phyloP scores from a whole-genome alignment of 2,888 invertebrate genomes.

The Nomada flava region DNA sequence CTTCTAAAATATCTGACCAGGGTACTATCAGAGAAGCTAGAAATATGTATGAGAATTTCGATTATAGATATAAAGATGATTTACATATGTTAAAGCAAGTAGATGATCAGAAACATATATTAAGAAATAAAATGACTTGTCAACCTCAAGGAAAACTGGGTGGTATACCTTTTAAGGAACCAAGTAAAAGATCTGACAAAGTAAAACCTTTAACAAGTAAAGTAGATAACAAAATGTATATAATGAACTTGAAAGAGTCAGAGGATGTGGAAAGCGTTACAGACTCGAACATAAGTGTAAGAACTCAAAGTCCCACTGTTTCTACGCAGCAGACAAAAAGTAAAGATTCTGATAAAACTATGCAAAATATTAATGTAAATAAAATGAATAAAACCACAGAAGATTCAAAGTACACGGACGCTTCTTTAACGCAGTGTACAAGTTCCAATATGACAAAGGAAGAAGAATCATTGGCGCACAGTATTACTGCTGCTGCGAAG shows the following conservation, averaged over 20 bases:
- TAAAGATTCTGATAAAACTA: slow-evolving; percentile 67
- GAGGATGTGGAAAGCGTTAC: slow-evolving; percentile 74
- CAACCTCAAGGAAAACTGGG: slow-evolving; percentile 61
- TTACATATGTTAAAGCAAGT: slow-evolving; percentile 67
- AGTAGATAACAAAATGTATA: slow-evolving; percentile 68
- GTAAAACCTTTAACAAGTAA: slow-evolving; percentile 72
- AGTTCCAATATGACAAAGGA: slow-evolving; percentile 52
- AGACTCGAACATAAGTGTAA: slow-evolving; percentile 68
- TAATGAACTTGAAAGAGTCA: slow-evolving; percentile 71
- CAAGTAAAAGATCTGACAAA: slow-evolving; percentile 74
- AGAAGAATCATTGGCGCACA: slow-evolving; percentile 58
- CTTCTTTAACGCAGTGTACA: slow-evolving; percentile 46
- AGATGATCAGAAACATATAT: slow-evolving; percentile 75
- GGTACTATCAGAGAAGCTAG: slow-evolving; percentile 73
- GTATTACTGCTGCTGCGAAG: slow-evolving; percentile 40
- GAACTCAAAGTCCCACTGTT: slow-evolving; percentile 62
- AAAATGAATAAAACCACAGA: slow-evolving; percentile 61
- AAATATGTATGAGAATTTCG: slow-evolving; percentile 72
- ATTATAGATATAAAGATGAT: slow-evolving; percentile 75
- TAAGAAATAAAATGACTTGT: slow-evolving; percentile 57
- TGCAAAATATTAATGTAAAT: slow-evolving; percentile 52
- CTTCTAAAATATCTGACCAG: slow-evolving; percentile 70
- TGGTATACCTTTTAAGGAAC: slow-evolving; percentile 62
- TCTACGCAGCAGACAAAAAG: slow-evolving; percentile 63
- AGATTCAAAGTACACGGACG: slow-evolving; percentile 63